A percentile compares a stretch with the other conserved stretches of the same genome.
These are phyloP conservation scores for Myxocyprinus asiaticus DNA, from an alignment of 2,113 vertebrate species.

Conservation along the genomic window DNA sequence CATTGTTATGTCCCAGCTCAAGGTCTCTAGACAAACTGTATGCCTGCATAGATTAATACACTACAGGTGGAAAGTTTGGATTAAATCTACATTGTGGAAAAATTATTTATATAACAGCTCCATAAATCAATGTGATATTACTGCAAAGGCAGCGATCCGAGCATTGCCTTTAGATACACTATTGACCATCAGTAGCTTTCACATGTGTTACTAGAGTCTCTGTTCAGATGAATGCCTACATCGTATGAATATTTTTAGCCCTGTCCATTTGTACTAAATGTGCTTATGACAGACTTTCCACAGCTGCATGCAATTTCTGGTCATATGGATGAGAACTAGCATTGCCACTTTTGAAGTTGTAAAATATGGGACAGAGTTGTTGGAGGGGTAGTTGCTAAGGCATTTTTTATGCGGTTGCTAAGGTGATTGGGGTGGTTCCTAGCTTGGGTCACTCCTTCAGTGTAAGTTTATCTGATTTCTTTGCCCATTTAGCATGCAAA, in stretches of 20 bases:
- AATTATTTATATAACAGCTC: background rate
- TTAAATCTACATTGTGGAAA: background rate
- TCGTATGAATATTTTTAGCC: conserved; percentile 1
- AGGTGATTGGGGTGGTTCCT: too few relatives aligned
- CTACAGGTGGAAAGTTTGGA: conserved; percentile 18
- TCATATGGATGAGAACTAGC: too few relatives aligned
- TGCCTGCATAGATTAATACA: conserved; percentile 16
- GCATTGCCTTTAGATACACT: background rate
- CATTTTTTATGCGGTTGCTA: too few relatives aligned
- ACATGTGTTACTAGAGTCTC: too few relatives aligned
- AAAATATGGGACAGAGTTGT: too few relatives aligned
- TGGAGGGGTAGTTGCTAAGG: too few relatives aligned
- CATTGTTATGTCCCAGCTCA: conserved; percentile 32
- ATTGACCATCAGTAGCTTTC: background rate
- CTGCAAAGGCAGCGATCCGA: conserved; percentile 10
- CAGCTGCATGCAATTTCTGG: too few relatives aligned
- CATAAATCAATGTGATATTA: conserved; percentile 28
- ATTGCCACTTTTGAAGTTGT: too few relatives aligned
- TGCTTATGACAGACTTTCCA: too few relatives aligned
- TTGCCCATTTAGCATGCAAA: too few relatives aligned
- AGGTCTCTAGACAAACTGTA: conserved; percentile 15
- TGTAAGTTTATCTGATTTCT: too few relatives aligned
- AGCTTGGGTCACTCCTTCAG: too few relatives aligned
- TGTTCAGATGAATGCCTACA: background rate
- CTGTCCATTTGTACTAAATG: background rate